Evolutionary conservation across 2,888 invertebrate genomes (phyloP).

Genomic region (Brenthis daphne): DNA sequence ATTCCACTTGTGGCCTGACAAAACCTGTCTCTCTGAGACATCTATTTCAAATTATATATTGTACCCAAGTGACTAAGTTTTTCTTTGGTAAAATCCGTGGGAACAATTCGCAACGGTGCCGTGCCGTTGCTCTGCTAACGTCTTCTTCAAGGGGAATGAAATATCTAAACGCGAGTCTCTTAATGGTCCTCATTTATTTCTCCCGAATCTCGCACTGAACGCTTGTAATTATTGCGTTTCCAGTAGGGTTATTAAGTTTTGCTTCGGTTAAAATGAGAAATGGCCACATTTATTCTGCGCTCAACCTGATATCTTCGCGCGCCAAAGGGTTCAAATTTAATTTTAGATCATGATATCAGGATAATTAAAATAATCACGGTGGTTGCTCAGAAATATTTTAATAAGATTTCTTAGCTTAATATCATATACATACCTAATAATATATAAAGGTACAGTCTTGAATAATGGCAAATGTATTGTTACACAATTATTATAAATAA

Average conservation of each 20-base stretch:
- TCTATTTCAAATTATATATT: background rate
- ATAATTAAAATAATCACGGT: conserved; percentile 71
- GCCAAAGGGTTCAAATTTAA: conserved; percentile 75
- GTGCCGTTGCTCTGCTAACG: conserved; percentile 62
- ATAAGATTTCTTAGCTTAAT: background rate
- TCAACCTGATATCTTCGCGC: conserved; percentile 74
- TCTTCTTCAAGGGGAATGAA: conserved; percentile 79
- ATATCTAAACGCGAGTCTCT: conserved; percentile 79
- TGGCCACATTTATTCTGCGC: conserved; percentile 74
- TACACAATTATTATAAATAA: too few species aligned
- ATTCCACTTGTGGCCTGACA: background rate
- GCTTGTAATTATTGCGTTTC: conserved; percentile 79
- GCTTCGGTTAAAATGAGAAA: conserved; percentile 80
- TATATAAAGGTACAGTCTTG: background rate
- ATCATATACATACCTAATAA: background rate
- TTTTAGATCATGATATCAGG: conserved; percentile 70
- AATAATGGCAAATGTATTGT: background rate
- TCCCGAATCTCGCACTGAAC: conserved; percentile 77
- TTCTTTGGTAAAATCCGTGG: conserved; percentile 65
- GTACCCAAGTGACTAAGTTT: conserved; percentile 6
- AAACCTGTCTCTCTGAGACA: conserved; percentile 5
- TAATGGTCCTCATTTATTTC: conserved; percentile 80
- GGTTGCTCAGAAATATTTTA: conserved; percentile 32
- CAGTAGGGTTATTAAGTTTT: conserved; percentile 80
- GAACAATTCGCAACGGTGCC: conserved; percentile 63